Conservation (phyloP, 2,888 invertebrate genomes). For the Conchocele bisecta region DNA sequence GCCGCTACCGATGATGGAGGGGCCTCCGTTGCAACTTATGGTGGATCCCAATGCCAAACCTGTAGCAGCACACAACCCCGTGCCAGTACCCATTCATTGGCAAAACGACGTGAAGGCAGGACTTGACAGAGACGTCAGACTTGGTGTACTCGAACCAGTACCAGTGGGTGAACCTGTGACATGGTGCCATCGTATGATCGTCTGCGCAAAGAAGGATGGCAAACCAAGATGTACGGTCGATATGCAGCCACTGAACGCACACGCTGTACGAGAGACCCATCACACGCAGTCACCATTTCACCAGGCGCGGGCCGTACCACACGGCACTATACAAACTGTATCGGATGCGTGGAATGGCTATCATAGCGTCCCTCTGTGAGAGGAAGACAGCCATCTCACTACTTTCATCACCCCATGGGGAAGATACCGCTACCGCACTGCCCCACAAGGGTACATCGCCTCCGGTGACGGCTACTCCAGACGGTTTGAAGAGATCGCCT, state of each 20-base stretch:
- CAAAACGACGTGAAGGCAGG: slow-evolving; percentile 63
- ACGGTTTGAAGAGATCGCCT: no score
- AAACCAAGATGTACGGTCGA: slow-evolving; percentile 64
- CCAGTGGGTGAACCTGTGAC: slow-evolving; percentile 63
- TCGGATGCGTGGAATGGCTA: no score
- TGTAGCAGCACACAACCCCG: slow-evolving; percentile 63
- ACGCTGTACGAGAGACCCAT: slow-evolving; percentile 60
- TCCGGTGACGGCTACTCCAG: no score
- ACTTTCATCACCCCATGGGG: no score
- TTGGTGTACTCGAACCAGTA: slow-evolving; percentile 63
- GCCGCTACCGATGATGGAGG: slow-evolving; percentile 53
- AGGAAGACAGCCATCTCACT: no score
- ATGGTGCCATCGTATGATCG: slow-evolving; percentile 63
- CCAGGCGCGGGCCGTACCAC: no score
- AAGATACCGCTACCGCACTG: no score
- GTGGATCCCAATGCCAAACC: slow-evolving; percentile 60
- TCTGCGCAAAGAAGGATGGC: slow-evolving; percentile 61
- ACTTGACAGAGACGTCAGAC: slow-evolving; percentile 64
- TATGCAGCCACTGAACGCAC: slow-evolving; percentile 62
- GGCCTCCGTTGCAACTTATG: slow-evolving; percentile 62
- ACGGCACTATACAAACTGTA: no score
- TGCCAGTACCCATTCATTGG: slow-evolving; percentile 70
- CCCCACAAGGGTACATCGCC: no score
- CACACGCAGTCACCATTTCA: slow-evolving; percentile 60
- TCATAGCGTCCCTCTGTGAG: no score